Percentiles rank a stretch among this genome's conserved stretches.
Conservation (phyloP, 2,113 vertebrate genomes). For the Malurus elegans region DNA sequence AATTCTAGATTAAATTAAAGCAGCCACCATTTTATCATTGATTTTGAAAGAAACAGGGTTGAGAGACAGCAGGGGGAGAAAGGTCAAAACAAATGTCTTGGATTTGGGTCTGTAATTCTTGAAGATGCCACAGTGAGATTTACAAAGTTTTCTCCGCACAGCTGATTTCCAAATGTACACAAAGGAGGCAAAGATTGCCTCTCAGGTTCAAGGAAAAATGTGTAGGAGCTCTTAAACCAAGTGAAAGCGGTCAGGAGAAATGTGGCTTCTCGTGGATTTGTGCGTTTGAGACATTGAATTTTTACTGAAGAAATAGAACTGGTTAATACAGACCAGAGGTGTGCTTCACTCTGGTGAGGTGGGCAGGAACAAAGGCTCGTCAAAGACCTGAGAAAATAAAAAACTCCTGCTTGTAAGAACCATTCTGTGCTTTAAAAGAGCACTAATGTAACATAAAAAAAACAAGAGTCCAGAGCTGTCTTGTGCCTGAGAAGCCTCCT, state of each 20-base stretch:
- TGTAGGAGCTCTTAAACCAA: neutral
- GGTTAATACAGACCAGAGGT: accelerated
- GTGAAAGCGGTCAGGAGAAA: neutral
- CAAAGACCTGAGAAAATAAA: neutral
- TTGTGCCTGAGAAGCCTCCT: neutral
- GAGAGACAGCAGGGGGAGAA: neutral
- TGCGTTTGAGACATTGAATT: neutral
- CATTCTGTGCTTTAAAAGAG: neutral
- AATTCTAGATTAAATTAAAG: neutral
- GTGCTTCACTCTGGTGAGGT: neutral
- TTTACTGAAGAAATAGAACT: neutral
- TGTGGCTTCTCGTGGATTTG: neutral
- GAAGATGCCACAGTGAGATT: neutral
- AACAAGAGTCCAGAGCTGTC: neutral
- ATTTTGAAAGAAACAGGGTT: neutral
- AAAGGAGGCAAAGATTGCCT: neutral
- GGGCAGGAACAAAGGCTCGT: neutral
- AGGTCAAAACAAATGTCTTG: neutral
- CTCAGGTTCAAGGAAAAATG: neutral
- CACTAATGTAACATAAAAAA: neutral
- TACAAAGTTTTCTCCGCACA: neutral
- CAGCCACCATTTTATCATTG: neutral
- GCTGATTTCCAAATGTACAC: neutral
- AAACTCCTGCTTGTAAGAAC: neutral
- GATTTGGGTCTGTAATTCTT: neutral